Evolutionary conservation across 2,888 invertebrate genomes (phyloP).

Genomic region (Diarsia rubi): DNA sequence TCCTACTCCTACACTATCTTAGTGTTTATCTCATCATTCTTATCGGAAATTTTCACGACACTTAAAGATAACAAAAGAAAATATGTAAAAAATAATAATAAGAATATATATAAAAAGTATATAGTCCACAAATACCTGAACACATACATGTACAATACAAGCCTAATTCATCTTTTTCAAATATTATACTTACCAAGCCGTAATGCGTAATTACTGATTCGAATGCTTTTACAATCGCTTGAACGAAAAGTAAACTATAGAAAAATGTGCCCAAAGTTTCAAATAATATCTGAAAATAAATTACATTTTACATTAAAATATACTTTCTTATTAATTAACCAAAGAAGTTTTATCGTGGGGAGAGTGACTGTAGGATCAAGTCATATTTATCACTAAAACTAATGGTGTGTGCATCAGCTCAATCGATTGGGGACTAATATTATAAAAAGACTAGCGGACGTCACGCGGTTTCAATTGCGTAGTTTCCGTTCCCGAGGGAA

Average conservation of each 20-base stretch:
- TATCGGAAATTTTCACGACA: not conserved
- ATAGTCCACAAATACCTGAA: not conserved
- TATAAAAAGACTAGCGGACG: no score
- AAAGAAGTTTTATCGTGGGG: not conserved
- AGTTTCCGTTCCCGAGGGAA: no score
- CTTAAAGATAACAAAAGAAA: not conserved
- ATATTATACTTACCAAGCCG: constrained; percentile 24
- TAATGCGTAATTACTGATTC: not conserved
- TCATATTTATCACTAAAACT: no score
- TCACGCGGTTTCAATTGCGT: no score
- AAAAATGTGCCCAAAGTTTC: constrained; percentile 36
- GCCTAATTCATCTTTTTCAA: not conserved
- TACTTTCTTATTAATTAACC: no score
- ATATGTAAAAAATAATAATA: no score
- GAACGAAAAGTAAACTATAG: constrained; percentile 27
- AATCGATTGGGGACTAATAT: no score
- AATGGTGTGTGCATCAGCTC: no score
- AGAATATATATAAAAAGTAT: no score
- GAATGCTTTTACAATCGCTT: not conserved
- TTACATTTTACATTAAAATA: not conserved
- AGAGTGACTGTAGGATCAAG: no score
- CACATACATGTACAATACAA: not conserved
- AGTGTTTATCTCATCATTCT: not conserved
- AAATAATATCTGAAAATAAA: constrained; percentile 33
- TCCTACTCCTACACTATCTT: not conserved